phyloP scores from a whole-genome alignment of 2,888 invertebrate genomes.

The Aphelenchoides bicaudatus region DNA sequence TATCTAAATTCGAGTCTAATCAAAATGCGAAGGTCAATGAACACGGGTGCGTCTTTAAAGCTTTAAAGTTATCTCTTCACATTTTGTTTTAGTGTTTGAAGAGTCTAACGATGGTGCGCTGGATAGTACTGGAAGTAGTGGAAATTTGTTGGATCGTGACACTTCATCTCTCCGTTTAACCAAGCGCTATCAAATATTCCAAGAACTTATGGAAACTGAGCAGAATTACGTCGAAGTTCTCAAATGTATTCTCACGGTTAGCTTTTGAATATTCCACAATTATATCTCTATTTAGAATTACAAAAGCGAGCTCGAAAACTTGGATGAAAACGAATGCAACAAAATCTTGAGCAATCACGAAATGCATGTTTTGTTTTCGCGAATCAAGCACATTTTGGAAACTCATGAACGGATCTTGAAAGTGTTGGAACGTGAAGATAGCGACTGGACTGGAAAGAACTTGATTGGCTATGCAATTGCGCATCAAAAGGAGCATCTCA shows the following conservation, averaged over 20 bases:
- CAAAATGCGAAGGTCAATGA: background rate
- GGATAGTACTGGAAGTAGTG: background rate
- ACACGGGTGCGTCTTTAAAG: background rate
- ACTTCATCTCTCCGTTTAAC: constrained; percentile 61
- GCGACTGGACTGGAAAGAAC: constrained; percentile 69
- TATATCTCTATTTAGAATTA: constrained; percentile 73
- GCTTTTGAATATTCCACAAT: constrained; percentile 15
- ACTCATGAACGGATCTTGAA: constrained; percentile 75
- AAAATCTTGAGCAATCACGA: constrained; percentile 23
- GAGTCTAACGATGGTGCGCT: background rate
- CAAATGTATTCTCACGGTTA: constrained; percentile 80
- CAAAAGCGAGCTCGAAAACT: constrained; percentile 79
- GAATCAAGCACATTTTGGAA: constrained; percentile 79
- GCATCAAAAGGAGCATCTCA: constrained; percentile 62
- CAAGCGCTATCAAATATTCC: constrained; percentile 77
- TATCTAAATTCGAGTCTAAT: too few species aligned
- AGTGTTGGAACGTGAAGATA: constrained; percentile 66
- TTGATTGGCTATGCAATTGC: constrained; percentile 82
- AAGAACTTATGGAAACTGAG: constrained; percentile 91
- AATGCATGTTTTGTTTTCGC: constrained; percentile 38
- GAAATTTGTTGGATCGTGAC: constrained; percentile 8
- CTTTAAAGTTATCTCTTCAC: background rate
- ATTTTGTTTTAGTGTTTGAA: constrained; percentile 8
- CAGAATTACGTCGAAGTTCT: constrained; percentile 93
- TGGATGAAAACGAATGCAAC: too few species aligned